A percentile compares a stretch with the other conserved stretches of the same genome.
phyloP scores from a whole-genome alignment of 2,797 vertebrate species.

The Clarias pachynema region DNA sequence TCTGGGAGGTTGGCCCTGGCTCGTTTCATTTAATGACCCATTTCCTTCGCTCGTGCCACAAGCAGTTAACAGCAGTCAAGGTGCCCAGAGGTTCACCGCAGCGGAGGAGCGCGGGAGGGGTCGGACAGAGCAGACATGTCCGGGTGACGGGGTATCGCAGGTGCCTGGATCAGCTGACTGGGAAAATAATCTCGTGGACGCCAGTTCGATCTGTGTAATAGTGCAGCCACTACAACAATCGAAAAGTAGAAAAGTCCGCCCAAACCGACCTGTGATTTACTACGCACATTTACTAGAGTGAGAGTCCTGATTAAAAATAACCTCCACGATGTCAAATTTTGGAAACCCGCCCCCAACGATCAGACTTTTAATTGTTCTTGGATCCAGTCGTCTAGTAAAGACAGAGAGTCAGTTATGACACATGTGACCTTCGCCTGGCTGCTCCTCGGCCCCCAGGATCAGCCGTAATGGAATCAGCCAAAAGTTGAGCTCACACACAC shows the following conservation, averaged over 20 bases:
- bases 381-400: not conserved
- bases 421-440: conserved; percentile 68
- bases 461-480: conserved; percentile 62
- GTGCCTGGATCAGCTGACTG: conserved; percentile 36
- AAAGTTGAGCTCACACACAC: conserved; percentile 68
- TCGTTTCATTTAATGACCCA: conserved; percentile 84
- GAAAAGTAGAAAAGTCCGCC: not conserved
- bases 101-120: conserved; percentile 51
- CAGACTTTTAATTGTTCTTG: not conserved
- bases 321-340: not conserved
- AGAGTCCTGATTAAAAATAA: not conserved
- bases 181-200: not conserved
- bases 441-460: conserved; percentile 57
- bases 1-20: conserved; percentile 74
- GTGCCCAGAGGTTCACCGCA: conserved; percentile 77
- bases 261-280: too few species aligned
- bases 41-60: conserved; percentile 82
- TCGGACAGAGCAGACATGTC: conserved; percentile 46
- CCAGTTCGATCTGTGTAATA: not conserved
- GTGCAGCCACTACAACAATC: not conserved
- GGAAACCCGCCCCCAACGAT: not conserved
- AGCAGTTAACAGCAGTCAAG: conserved; percentile 83
- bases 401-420: conserved; percentile 23
- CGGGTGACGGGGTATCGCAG: conserved; percentile 21
- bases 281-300: not conserved